phyloP scores from a whole-genome alignment of 1,140 invertebrate species.

The Anagrus nilaparvatae region DNA sequence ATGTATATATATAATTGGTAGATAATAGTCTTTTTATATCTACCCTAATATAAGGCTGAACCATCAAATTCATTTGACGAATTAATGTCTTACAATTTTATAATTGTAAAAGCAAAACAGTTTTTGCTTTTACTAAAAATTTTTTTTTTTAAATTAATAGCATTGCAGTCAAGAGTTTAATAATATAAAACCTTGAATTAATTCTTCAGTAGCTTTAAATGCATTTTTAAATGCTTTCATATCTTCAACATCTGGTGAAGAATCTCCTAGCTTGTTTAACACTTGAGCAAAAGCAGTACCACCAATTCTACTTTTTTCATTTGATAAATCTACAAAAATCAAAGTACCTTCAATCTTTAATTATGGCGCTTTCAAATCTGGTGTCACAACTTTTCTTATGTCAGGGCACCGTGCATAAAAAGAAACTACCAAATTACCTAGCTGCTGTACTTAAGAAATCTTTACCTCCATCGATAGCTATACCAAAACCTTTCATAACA shows the following conservation, averaged over 20 bases:
- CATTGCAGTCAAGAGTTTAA: too few relatives aligned
- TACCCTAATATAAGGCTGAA: too few relatives aligned
- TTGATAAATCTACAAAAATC: constrained; percentile 60
- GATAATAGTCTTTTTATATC: too few relatives aligned
- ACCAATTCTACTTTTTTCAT: constrained; percentile 62
- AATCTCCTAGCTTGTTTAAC: constrained; percentile 74
- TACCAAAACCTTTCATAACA: constrained; percentile 75
- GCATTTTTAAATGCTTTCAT: constrained; percentile 55
- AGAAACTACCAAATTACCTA: constrained; percentile 84
- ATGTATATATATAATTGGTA: too few relatives aligned
- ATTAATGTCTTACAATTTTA: too few relatives aligned
- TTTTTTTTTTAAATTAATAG: too few relatives aligned
- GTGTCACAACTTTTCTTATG: constrained; percentile 69
- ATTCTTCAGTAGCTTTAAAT: constrained; percentile 73
- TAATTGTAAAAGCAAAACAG: too few relatives aligned
- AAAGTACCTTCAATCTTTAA: constrained; percentile 43
- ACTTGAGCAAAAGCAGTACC: constrained; percentile 89
- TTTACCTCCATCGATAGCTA: constrained; percentile 95
- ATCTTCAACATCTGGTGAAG: constrained; percentile 69
- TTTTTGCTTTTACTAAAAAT: too few relatives aligned
- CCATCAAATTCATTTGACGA: too few relatives aligned
- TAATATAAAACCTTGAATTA: constrained; percentile 56
- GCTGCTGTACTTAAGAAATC: constrained; percentile 97
- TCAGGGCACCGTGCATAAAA: constrained; percentile 91
- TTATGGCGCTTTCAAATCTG: constrained; percentile 71